Percentiles rank a stretch among this genome's conserved stretches.
phyloP scores from a whole-genome alignment of 2,113 vertebrate genomes.

The Riparia riparia region DNA sequence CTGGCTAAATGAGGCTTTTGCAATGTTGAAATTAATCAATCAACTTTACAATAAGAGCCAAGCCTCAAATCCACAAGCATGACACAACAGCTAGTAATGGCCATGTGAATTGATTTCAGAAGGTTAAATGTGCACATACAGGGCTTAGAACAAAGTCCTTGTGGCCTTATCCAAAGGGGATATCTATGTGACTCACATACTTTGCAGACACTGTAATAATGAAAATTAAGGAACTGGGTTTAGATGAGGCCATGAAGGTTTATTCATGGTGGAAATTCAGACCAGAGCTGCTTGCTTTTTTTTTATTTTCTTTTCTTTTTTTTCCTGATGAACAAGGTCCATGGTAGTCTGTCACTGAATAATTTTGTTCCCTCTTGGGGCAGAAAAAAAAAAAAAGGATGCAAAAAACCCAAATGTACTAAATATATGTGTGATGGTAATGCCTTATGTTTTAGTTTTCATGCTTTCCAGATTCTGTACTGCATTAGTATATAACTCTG shows the following conservation, averaged over 20 bases:
- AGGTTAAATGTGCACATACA: conserved; percentile 41
- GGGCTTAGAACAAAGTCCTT: conserved; percentile 20
- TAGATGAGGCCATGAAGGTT: conserved; percentile 30
- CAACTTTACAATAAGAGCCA: conserved; percentile 20
- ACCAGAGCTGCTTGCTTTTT: not conserved
- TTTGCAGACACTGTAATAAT: conserved; percentile 29
- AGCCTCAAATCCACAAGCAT: conserved; percentile 59
- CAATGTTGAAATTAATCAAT: conserved; percentile 58
- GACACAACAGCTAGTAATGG: conserved; percentile 28
- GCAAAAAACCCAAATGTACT: not conserved
- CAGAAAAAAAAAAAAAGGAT: not conserved
- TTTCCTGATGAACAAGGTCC: not conserved
- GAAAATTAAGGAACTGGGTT: conserved; percentile 31
- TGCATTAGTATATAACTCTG: not conserved
- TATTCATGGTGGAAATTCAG: not conserved
- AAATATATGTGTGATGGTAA: not conserved
- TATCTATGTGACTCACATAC: conserved; percentile 16
- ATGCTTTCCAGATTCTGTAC: not conserved
- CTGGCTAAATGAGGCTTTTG: conserved; percentile 36
- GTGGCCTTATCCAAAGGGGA: not conserved
- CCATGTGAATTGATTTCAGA: conserved; percentile 50
- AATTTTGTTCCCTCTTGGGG: not conserved
- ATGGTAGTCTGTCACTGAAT: not conserved
- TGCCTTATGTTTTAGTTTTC: not conserved
- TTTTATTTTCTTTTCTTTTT: not conserved